Base-by-base conservation (phyloP, 1,140 invertebrate species). In the Danaus plexippus region DNA sequence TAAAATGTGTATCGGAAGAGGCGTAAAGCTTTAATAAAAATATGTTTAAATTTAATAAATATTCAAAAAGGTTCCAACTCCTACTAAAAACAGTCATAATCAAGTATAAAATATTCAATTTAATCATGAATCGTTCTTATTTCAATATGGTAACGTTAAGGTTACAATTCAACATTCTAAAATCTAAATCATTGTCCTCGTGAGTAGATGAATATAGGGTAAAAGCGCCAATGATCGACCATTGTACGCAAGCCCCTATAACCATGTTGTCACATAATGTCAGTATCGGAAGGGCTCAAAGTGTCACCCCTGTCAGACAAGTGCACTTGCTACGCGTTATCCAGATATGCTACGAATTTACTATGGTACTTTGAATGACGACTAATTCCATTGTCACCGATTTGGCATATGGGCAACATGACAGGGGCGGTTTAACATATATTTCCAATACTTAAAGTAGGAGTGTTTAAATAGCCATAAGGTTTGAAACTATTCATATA, bases 381-480 rank as follows among this genome's bases (percentile, higher is more conserved):
- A 75, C 83, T 86, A 86, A 86, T 86, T 84, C 80, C 71, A 83
- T 84, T 86, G 83, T 86, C 77, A 71, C 68, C 67, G 73, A 64
- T 67, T 63, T 67, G 79, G 70, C 80, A 84, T 83, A 83, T 81
- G 78, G 75, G 69, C 59, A 57, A 77, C 73, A 80, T 76, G 78
- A 75, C 77, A 71, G 66, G 77, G 74, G 73, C 57, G 73, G 69
- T 73, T 82, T 71, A 78, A 71, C 68, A 50, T 52, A 61, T 75
- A 80, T 78, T 83, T 74, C 63, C 67, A 71, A 76, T 77, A 76
- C 80, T 74, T 67, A 72, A 67, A 54, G 54, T 47, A 42, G 57
- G 42, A 68, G 70, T 70, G 61, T 67, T 64, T 68, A 32, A 62
- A 62, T 57, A 9, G 11, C 43, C 11, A 45, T 60, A 52, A 47